Evolutionary conservation across 2,888 invertebrate genomes (phyloP), one percentile per base, ranked within the genome.

Genomic region (Leptopilina drosophilae): DNA sequence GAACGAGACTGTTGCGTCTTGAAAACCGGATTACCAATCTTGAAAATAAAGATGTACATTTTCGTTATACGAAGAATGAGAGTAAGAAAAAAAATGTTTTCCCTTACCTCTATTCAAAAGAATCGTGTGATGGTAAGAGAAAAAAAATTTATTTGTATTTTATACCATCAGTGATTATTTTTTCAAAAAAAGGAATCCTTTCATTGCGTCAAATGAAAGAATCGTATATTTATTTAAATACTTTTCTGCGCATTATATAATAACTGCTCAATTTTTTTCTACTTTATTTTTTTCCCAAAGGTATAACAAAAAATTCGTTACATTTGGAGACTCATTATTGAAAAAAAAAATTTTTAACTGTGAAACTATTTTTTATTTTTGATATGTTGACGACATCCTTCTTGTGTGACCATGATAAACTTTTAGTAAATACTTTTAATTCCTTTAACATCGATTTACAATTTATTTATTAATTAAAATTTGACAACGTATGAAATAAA

Each of bases 1-100:
- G 87, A 49, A 8, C 33, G 49, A 85, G 84, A 89, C 89, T 87
- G 88, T 90, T 90, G 84, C 90, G 84, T 81, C 82, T 82, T 20
- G 49, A 64, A 53, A 80, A 64, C 64, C 64, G 76, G 76, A 76
- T 76, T 76, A 76, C 76, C 64, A 56, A 73, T 73, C 73, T 73
- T 56, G 11, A 12, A 73, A 53, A 69, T 53, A 69, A 69, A 69
- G 69, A 69, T 69, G 69, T 69, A 73, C 73, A 56, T 73, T 73
- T 73, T 40, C 73, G 56, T 56, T 56, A 73, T 46, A 46, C 46
- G 46, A 46, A n/a, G 69, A 49, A 33, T 33, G 33, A 33, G 73
- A 73, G 56, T 73, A 73, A 73, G 20, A 20, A 33, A 40, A 49
- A 49, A 49, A 49, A 49, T 73, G 73, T 73, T 73, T 73, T 73